Percentiles rank a stretch among this genome's conserved stretches.
These are phyloP conservation scores for Spisula solida DNA, from an alignment of 2,888 invertebrate genomes.

Conservation along the genomic window DNA sequence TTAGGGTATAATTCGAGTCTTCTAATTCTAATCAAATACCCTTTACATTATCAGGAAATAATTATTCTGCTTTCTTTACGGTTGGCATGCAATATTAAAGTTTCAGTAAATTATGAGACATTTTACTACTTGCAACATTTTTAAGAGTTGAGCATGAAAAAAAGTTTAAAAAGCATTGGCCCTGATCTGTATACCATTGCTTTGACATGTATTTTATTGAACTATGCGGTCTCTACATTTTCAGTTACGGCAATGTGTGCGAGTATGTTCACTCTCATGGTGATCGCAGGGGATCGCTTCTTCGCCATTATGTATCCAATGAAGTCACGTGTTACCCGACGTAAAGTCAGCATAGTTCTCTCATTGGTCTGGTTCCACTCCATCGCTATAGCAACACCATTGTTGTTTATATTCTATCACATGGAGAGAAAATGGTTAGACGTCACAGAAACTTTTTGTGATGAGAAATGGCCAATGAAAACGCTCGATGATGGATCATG, in stretches of 20 bases:
- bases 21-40: too few species aligned
- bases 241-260: conserved; percentile 83
- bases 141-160: too few species aligned
- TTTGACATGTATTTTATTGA: too few species aligned
- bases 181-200: too few species aligned
- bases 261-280: conserved; percentile 82
- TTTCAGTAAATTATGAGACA: too few species aligned
- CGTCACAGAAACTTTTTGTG: conserved; percentile 81
- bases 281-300: conserved; percentile 83
- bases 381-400: conserved; percentile 77
- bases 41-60: too few species aligned
- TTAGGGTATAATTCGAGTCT: too few species aligned
- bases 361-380: conserved; percentile 77
- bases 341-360: conserved; percentile 78
- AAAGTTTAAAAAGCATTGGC: too few species aligned
- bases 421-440: conserved; percentile 79
- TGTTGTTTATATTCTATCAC: conserved; percentile 79
- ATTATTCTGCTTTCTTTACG: too few species aligned
- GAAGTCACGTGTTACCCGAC: conserved; percentile 80
- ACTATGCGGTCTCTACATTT: conserved; percentile 16
- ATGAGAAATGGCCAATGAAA: conserved; percentile 80
- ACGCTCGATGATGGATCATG: conserved; percentile 71
- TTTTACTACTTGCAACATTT: too few species aligned
- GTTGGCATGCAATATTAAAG: too few species aligned
- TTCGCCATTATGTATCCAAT: conserved; percentile 84